Percentiles rank a stretch among this genome's conserved stretches.
These are phyloP conservation scores for Drosophila acutilabella DNA, from an alignment of 2,888 invertebrate genomes.

Conservation along the genomic window DNA sequence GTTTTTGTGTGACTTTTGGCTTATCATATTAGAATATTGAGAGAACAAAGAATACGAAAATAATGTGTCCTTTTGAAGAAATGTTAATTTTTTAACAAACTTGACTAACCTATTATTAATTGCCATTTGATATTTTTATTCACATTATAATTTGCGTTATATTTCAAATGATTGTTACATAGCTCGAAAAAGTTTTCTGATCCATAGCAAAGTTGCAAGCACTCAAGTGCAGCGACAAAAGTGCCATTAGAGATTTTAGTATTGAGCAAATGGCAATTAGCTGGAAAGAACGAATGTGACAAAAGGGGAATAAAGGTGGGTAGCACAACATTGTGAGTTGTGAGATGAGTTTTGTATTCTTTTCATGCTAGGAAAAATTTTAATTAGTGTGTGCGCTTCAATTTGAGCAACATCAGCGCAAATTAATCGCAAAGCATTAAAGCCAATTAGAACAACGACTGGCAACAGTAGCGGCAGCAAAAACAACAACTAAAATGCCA, in stretches of 20 bases:
- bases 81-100: too few species aligned
- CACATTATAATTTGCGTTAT: too few species aligned
- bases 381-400: slow-evolving; percentile 69
- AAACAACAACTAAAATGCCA: slow-evolving; percentile 5
- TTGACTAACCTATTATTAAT: too few species aligned
- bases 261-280: slow-evolving; percentile 67
- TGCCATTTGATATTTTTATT: too few species aligned
- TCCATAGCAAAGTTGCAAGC: slow-evolving; percentile 45
- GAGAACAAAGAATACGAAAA: too few species aligned
- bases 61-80: too few species aligned
- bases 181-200: slow-evolving; percentile 37
- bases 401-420: slow-evolving; percentile 66
- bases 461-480: slow-evolving; percentile 8
- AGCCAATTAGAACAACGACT: slow-evolving; percentile 67
- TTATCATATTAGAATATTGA: too few species aligned
- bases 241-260: slow-evolving; percentile 38
- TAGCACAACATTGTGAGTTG: slow-evolving; percentile 18
- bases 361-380: slow-evolving; percentile 57
- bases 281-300: slow-evolving; percentile 28
- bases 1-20: too few species aligned
- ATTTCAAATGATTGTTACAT: not conserved
- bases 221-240: slow-evolving; percentile 50
- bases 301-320: not conserved
- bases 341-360: slow-evolving; percentile 20
- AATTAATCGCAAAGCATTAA: slow-evolving; percentile 78